Percentiles rank a stretch among this genome's conserved stretches.
These are phyloP conservation scores for Ceratitis capitata DNA, from an alignment of 1,140 invertebrate species.

Conservation along the genomic window DNA sequence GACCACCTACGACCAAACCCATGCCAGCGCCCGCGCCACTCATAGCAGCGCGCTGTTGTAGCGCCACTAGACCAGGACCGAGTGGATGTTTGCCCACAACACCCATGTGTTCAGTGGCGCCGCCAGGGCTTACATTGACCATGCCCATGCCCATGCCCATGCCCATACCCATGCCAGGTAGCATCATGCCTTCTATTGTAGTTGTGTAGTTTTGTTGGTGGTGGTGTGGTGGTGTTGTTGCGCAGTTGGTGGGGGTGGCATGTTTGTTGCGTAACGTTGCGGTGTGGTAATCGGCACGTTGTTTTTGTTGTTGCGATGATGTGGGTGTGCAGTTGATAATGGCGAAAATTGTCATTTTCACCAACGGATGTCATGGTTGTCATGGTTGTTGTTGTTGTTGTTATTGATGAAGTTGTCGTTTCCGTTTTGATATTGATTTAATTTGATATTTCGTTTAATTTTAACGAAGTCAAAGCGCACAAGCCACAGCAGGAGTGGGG, in stretches of 20 bases:
- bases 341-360: not conserved
- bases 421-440: not conserved
- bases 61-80: conserved; percentile 44
- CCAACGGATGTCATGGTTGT: not conserved
- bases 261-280: not conserved
- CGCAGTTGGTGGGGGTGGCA: not conserved
- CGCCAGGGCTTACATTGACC: conserved; percentile 41
- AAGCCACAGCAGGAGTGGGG: not conserved
- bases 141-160: conserved; percentile 46
- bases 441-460: too few relatives aligned
- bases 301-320: not conserved
- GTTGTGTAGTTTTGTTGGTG: too few relatives aligned
- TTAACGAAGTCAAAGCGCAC: too few relatives aligned
- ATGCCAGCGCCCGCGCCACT: conserved; percentile 48
- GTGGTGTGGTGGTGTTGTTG: conserved; percentile 8
- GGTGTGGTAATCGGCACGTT: not conserved
- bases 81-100: conserved; percentile 59
- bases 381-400: not conserved
- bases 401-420: too few relatives aligned
- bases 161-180: conserved; percentile 50
- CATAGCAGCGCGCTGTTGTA: conserved; percentile 54
- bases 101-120: conserved; percentile 45
- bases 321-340: not conserved
- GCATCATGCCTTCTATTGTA: conserved; percentile 56
- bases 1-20: conserved; percentile 42